phyloP scores from a whole-genome alignment of 92 coral and sea anemone species.

The Actinostola sp. region DNA sequence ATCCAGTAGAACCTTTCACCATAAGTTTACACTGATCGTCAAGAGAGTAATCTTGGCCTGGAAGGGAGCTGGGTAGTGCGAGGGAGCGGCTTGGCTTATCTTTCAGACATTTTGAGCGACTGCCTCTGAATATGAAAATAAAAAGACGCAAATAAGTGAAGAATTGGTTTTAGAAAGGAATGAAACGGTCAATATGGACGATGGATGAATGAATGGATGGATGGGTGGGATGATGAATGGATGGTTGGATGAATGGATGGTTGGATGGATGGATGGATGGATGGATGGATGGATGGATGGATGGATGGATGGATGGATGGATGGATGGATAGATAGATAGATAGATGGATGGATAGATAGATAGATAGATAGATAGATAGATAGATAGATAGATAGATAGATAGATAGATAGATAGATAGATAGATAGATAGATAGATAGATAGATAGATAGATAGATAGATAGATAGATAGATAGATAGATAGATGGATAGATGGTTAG shows the following conservation, averaged over 20 bases:
- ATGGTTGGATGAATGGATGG: background rate
- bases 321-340: background rate
- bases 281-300: background rate
- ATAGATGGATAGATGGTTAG: too few species aligned
- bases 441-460: too few species aligned
- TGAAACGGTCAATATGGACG: too few species aligned
- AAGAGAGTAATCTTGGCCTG: constrained; percentile 60
- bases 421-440: too few species aligned
- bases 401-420: too few species aligned
- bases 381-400: too few species aligned
- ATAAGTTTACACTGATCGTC: constrained; percentile 39
- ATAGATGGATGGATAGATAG: background rate
- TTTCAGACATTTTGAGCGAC: constrained; percentile 49
- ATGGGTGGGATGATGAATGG: too few species aligned
- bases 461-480: too few species aligned
- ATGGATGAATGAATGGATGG: too few species aligned
- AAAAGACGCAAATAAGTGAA: background rate
- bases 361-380: too few species aligned
- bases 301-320: background rate
- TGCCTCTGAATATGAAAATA: constrained; percentile 29
- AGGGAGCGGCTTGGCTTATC: constrained; percentile 54
- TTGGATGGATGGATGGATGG: background rate
- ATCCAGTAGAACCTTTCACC: constrained; percentile 36
- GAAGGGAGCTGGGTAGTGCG: constrained; percentile 45
- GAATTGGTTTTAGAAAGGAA: background rate